Conservation (phyloP, 2,888 invertebrate species). For the Myopa tessellatipennis region DNA sequence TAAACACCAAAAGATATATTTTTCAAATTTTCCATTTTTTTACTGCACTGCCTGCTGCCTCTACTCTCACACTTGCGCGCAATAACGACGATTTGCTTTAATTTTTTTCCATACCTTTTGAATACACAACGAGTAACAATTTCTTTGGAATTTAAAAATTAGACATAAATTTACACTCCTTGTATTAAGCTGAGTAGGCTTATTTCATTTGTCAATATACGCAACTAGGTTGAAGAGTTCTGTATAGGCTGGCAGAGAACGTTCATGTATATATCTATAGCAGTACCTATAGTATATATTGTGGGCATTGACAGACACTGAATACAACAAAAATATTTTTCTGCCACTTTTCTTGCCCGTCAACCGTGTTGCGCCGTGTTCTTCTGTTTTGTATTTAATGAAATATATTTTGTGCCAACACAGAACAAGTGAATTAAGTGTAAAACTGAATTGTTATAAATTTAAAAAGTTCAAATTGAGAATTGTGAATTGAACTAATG, state of each 20-base stretch:
- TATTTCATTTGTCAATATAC: slow-evolving; percentile 42
- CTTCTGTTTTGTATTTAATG: slow-evolving; percentile 40
- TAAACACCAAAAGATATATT: slow-evolving; percentile 2
- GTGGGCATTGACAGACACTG: slow-evolving; percentile 50
- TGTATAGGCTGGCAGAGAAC: slow-evolving; percentile 25
- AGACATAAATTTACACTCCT: neutral
- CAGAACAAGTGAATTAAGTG: slow-evolving; percentile 11
- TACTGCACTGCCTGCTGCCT: neutral
- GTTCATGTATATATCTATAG: slow-evolving; percentile 40
- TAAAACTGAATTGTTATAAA: neutral
- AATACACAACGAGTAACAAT: neutral
- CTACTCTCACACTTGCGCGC: slow-evolving; percentile 6
- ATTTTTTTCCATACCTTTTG: slow-evolving; percentile 1
- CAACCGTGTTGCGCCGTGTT: slow-evolving; percentile 43
- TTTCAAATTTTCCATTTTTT: neutral
- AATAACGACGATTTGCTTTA: neutral
- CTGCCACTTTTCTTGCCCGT: slow-evolving; percentile 19
- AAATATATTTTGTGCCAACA: slow-evolving; percentile 42
- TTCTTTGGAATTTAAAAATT: neutral
- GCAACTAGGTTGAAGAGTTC: neutral
- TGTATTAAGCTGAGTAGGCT: neutral
- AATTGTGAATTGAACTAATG: neutral
- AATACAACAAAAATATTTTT: slow-evolving; percentile 42
- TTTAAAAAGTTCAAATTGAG: slow-evolving; percentile 1
- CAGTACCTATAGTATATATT: slow-evolving; percentile 39